phyloP scores from a whole-genome alignment of 2,113 vertebrate genomes.

The Etia nguti region DNA sequence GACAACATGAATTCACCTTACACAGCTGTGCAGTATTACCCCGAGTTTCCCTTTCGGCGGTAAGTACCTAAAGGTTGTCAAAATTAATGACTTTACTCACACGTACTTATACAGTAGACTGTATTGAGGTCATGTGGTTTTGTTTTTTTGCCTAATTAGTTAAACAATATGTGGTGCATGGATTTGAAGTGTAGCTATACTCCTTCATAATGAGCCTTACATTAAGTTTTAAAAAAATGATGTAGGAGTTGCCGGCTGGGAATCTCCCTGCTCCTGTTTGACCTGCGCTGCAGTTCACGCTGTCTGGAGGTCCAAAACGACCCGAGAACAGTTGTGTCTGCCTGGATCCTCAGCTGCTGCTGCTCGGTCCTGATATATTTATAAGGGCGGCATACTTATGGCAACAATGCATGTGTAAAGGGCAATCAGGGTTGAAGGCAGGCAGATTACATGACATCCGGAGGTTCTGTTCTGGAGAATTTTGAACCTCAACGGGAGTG shows the following conservation, averaged over 20 bases:
- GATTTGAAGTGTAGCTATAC: background rate
- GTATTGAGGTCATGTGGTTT: background rate
- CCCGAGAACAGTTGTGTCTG: conserved; percentile 56
- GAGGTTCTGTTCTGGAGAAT: background rate
- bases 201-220: background rate
- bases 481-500: background rate
- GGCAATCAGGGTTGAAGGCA: conserved; percentile 18
- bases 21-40: conserved; percentile 83
- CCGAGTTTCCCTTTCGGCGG: conserved; percentile 90
- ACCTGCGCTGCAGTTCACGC: background rate
- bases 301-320: conserved; percentile 29
- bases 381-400: conserved; percentile 57
- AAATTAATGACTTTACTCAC: background rate
- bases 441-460: conserved; percentile 21
- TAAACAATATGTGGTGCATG: background rate
- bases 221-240: background rate
- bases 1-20: conserved; percentile 88
- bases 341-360: conserved; percentile 70
- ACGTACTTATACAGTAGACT: background rate
- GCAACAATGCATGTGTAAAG: conserved; percentile 57
- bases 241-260: background rate
- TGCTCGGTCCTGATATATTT: conserved; percentile 65
- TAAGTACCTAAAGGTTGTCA: conserved; percentile 73
- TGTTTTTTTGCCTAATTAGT: background rate
- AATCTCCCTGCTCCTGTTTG: conserved; percentile 15